Conservation (phyloP, 2,113 vertebrate genomes). For the Paralichthys olivaceus region DNA sequence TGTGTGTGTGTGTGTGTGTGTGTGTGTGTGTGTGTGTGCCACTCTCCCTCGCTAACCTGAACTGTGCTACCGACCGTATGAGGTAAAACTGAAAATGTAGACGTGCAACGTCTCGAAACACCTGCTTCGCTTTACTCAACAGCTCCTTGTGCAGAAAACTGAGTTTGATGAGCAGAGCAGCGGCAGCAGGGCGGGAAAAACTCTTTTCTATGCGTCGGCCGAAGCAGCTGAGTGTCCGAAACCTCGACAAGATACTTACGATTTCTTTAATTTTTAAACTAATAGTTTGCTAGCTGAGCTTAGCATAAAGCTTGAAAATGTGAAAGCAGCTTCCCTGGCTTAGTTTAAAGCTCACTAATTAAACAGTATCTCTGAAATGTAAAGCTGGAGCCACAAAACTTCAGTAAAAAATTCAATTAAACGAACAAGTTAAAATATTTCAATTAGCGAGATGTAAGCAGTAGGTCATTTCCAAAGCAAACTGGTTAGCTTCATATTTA, state of each 20-base stretch:
- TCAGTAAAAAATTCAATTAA: too few relatives aligned
- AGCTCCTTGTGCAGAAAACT: background rate
- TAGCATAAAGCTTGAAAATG: too few relatives aligned
- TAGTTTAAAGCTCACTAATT: too few relatives aligned
- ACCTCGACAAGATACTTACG: background rate
- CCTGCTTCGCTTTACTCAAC: slow-evolving; percentile 2
- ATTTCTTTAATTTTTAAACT: background rate
- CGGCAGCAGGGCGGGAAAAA: slow-evolving; percentile 14
- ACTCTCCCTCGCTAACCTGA: slow-evolving; percentile 33
- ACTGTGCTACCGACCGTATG: slow-evolving; percentile 48
- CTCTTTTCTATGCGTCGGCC: too few relatives aligned
- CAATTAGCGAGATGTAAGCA: too few relatives aligned
- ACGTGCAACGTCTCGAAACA: background rate
- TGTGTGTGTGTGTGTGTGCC: slow-evolving; percentile 7
- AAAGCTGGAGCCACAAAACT: too few relatives aligned
- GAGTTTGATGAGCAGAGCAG: background rate
- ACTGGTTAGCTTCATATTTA: too few relatives aligned
- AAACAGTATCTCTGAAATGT: too few relatives aligned
- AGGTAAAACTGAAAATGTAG: slow-evolving; percentile 49
- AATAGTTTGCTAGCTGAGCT: too few relatives aligned
- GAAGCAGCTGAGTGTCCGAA: background rate
- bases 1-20: background rate
- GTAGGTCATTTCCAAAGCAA: too few relatives aligned
- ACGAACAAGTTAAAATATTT: too few relatives aligned
- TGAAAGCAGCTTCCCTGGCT: too few relatives aligned